Percentiles rank a stretch among this genome's conserved stretches.
Evolutionary conservation across 2,797 vertebrate genomes (phyloP).

Genomic region (Carduelis carduelis): DNA sequence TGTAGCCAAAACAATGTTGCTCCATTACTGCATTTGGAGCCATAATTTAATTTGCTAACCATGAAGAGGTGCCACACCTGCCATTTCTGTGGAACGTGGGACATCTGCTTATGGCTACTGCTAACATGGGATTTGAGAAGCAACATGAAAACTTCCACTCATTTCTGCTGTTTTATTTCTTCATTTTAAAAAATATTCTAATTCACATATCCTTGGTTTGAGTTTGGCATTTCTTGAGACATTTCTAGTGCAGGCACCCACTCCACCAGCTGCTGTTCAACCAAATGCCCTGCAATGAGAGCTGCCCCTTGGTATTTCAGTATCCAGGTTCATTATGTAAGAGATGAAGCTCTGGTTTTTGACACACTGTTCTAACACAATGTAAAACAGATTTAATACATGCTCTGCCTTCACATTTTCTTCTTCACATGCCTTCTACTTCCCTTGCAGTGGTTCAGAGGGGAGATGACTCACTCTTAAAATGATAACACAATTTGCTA

Average conservation of each 20-base stretch:
- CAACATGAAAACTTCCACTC: not conserved
- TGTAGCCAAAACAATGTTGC: slow-evolving; percentile 72
- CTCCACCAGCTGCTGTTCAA: not conserved
- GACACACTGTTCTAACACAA: not conserved
- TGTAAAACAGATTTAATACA: not conserved
- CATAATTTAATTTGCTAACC: slow-evolving; percentile 71
- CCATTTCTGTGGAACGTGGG: slow-evolving; percentile 62
- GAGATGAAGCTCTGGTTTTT: not conserved
- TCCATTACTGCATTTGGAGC: slow-evolving; percentile 71
- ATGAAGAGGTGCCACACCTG: slow-evolving; percentile 68
- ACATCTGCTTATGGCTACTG: slow-evolving; percentile 69
- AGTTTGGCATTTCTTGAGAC: not conserved
- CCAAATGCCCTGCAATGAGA: not conserved
- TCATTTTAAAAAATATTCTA: not conserved
- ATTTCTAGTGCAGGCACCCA: not conserved
- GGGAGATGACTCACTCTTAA: slow-evolving; percentile 4
- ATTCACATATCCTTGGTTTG: not conserved
- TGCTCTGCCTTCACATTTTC: not conserved
- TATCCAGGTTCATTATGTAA: not conserved
- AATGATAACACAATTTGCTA: slow-evolving; percentile 15
- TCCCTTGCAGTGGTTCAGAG: slow-evolving; percentile 13
- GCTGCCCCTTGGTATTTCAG: not conserved
- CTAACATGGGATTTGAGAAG: slow-evolving; percentile 4
- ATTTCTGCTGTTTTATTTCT: not conserved
- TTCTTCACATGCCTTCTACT: not conserved